Conservation (phyloP, 2,888 invertebrate genomes). For the Anticlea derivata region DNA sequence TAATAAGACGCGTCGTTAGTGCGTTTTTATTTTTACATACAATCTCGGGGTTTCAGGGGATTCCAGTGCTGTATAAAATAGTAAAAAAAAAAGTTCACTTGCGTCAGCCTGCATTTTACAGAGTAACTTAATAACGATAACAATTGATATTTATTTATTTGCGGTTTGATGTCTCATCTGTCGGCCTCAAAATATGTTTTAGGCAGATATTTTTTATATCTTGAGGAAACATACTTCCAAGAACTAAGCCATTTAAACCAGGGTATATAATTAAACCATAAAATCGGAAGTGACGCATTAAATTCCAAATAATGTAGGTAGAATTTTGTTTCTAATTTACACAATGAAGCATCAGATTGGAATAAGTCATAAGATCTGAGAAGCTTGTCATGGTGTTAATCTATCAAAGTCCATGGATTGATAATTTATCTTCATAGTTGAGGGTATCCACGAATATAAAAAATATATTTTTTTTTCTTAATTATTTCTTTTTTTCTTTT, state of each 20-base stretch:
- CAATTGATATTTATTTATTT: no score
- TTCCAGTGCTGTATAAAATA: no score
- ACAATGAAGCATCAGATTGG: background rate
- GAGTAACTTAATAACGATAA: no score
- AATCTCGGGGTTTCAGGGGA: no score
- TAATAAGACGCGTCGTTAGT: no score
- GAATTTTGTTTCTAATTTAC: conserved; percentile 4
- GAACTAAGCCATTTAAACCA: background rate
- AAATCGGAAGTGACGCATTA: conserved; percentile 10
- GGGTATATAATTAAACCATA: background rate
- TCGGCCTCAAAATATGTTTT: no score
- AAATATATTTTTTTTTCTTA: no score
- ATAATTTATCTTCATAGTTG: background rate
- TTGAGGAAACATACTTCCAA: conserved; percentile 6
- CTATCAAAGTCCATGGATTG: conserved; percentile 9
- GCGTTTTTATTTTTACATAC: no score
- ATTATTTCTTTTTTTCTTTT: no score
- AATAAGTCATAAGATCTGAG: conserved; percentile 5
- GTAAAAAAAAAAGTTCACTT: no score
- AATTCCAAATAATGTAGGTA: conserved; percentile 8
- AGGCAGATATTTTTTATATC: background rate
- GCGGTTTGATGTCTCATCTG: no score
- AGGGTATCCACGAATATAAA: background rate
- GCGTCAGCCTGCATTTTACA: no score
- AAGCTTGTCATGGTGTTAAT: conserved; percentile 13